These are phyloP conservation scores for Pristionchus japonicus DNA, from an alignment of 2,888 invertebrate genomes.

Conservation along the genomic window DNA sequence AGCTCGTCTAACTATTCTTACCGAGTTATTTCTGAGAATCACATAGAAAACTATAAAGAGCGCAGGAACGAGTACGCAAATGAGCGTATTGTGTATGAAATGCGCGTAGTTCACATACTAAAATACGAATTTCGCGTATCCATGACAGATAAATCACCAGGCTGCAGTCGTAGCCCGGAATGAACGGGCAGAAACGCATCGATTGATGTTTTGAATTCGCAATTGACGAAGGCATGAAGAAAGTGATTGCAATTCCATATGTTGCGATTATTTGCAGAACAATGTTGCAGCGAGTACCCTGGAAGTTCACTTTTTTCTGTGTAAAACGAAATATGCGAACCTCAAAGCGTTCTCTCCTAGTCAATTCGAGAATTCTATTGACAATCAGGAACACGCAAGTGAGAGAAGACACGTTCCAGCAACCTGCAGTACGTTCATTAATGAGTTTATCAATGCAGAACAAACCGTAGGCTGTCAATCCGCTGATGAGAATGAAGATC, in stretches of 20 bases:
- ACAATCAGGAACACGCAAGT: neutral
- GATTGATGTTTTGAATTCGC: neutral
- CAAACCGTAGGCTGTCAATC: neutral
- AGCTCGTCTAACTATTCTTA: neutral
- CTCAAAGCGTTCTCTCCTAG: neutral
- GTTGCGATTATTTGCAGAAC: neutral
- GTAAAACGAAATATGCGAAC: neutral
- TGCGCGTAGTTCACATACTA: neutral
- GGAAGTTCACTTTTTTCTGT: neutral
- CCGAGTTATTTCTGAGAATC: neutral
- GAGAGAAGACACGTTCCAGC: neutral
- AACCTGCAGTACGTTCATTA: too few relatives aligned
- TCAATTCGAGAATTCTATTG: neutral
- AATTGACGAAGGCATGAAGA: neutral
- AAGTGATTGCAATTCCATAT: neutral
- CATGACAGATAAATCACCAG: neutral
- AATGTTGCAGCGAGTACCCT: neutral
- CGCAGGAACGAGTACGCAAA: neutral
- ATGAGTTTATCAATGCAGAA: neutral
- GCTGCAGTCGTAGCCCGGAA: neutral
- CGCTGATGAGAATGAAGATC: neutral
- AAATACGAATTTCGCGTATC: neutral
- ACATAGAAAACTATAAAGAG: neutral
- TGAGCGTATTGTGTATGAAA: neutral
- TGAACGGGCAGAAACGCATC: neutral